These are phyloP conservation scores for Diogma glabrata DNA, from an alignment of 2,888 invertebrate species.

Conservation along the genomic window DNA sequence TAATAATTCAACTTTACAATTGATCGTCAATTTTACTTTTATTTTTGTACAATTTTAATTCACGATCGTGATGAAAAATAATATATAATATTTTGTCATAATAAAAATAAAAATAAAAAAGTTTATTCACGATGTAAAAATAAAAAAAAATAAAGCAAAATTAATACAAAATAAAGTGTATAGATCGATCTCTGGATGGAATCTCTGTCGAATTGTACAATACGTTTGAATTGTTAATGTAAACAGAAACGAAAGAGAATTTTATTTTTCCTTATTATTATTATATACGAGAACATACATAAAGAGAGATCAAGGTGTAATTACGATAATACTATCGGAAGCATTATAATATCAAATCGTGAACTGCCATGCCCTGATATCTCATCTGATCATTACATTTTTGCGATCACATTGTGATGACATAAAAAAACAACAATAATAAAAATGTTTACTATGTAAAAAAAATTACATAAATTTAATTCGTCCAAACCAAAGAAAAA, in stretches of 20 bases:
- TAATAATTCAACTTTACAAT: no score
- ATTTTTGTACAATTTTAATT: no score
- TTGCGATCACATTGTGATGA: slow-evolving; percentile 7
- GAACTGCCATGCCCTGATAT: slow-evolving; percentile 8
- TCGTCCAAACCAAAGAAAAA: no score
- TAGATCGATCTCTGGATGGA: slow-evolving; percentile 7
- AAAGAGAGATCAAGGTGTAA: slow-evolving; percentile 8
- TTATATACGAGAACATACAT: slow-evolving; percentile 3
- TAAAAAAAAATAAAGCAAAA: neutral
- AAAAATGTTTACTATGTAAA: no score
- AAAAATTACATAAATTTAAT: no score
- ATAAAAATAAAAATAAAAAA: slow-evolving; percentile 3
- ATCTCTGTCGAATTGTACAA: no score
- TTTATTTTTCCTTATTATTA: neutral
- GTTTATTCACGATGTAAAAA: slow-evolving; percentile 5
- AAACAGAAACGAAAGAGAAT: slow-evolving; percentile 5
- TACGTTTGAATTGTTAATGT: neutral
- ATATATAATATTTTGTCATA: slow-evolving; percentile 9
- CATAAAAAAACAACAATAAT: no score
- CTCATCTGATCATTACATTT: slow-evolving; percentile 5
- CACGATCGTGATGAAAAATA: slow-evolving; percentile 9
- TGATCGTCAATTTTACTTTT: no score
- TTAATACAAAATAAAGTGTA: slow-evolving; percentile 4
- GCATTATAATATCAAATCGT: slow-evolving; percentile 9
- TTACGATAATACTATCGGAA: slow-evolving; percentile 9